Percentiles rank a stretch among this genome's conserved stretches.
These are phyloP conservation scores for Mythimna pallens DNA, from an alignment of 2,888 invertebrate genomes.

Conservation along the genomic window DNA sequence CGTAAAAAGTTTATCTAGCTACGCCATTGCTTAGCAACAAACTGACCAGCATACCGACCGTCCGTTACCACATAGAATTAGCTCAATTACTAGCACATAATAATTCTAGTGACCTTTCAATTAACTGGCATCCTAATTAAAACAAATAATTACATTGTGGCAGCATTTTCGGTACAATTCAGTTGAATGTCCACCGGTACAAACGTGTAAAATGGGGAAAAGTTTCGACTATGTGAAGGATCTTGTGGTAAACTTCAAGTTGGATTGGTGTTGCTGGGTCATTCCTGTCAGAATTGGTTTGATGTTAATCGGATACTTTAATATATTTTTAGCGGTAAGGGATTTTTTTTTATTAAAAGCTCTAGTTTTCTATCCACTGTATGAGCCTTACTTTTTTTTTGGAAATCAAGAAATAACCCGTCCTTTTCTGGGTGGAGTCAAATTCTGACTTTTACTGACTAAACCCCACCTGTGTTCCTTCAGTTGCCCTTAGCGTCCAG, in stretches of 20 bases:
- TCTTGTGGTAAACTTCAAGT: slow-evolving; percentile 73
- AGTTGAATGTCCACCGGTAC: slow-evolving; percentile 48
- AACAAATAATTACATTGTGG: slow-evolving; percentile 63
- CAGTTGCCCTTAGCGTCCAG: too few species aligned
- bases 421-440: too few species aligned
- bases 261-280: slow-evolving; percentile 78
- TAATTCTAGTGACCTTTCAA: slow-evolving; percentile 77
- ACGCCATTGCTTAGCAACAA: neutral
- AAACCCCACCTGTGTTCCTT: too few species aligned
- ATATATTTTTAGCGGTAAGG: slow-evolving; percentile 76
- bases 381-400: neutral
- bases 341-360: neutral
- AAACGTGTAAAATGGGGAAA: slow-evolving; percentile 71
- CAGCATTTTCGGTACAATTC: slow-evolving; percentile 58
- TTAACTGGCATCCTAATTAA: slow-evolving; percentile 82
- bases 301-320: slow-evolving; percentile 76
- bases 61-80: slow-evolving; percentile 68
- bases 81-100: slow-evolving; percentile 64
- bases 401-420: too few species aligned
- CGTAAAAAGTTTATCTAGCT: too few species aligned
- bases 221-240: slow-evolving; percentile 72
- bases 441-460: too few species aligned
- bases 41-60: slow-evolving; percentile 44
- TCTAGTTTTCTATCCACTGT: neutral
- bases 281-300: slow-evolving; percentile 78